Percentiles rank a stretch among this genome's conserved stretches.
phyloP scores from a whole-genome alignment of 2,113 vertebrate genomes.

The Petromus typicus region DNA sequence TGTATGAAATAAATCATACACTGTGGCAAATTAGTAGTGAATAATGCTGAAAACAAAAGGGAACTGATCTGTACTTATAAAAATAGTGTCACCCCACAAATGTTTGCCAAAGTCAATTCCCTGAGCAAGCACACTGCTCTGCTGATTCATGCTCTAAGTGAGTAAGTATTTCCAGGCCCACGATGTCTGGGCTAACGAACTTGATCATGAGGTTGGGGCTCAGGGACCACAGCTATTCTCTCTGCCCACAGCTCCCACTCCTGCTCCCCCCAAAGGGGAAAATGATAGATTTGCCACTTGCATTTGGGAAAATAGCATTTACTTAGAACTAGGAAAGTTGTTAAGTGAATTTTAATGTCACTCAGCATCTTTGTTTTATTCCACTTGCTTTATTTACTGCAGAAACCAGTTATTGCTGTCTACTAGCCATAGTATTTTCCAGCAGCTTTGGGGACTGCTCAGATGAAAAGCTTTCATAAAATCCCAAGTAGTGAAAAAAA shows the following conservation, averaged over 20 bases:
- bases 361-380: slow-evolving; percentile 22
- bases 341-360: slow-evolving; percentile 28
- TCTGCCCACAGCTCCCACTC: background rate
- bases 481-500: slow-evolving; percentile 3
- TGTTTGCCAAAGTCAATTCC: slow-evolving; percentile 41
- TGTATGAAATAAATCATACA: background rate
- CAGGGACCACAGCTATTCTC: background rate
- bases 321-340: slow-evolving; percentile 14
- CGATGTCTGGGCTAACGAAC: slow-evolving; percentile 4
- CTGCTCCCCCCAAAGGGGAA: background rate
- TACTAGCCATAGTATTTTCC: slow-evolving; percentile 1
- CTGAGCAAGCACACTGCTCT: slow-evolving; percentile 19
- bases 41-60: slow-evolving; percentile 50
- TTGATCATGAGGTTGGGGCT: background rate
- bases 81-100: slow-evolving; percentile 52
- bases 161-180: slow-evolving; percentile 58
- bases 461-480: slow-evolving; percentile 72
- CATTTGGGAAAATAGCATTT: slow-evolving; percentile 12
- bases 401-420: background rate
- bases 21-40: slow-evolving; percentile 32
- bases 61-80: slow-evolving; percentile 43
- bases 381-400: background rate
- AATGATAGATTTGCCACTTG: background rate
- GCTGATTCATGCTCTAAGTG: slow-evolving; percentile 67
- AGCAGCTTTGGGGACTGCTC: slow-evolving; percentile 39